A percentile compares a stretch with the other conserved stretches of the same genome.
phyloP scores from a whole-genome alignment of 2,797 vertebrate species.

The Setipinna tenuifilis region DNA sequence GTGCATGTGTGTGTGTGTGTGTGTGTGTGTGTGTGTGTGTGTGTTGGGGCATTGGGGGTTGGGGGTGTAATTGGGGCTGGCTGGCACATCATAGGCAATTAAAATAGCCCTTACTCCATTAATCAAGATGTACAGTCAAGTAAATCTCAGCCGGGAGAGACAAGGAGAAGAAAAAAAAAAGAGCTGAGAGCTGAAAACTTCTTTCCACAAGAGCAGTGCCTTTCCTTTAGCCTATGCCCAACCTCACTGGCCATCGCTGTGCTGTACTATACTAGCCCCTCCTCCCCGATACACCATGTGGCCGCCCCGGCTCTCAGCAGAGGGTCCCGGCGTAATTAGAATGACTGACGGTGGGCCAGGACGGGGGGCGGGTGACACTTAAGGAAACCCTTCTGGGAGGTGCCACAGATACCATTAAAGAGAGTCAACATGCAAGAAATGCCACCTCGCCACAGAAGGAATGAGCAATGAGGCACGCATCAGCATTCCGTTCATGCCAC shows the following conservation, averaged over 20 bases:
- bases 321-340: not conserved
- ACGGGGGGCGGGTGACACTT: not conserved
- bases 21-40: not conserved
- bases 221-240: not conserved
- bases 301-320: not conserved
- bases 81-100: slow-evolving; percentile 18
- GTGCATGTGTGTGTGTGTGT: not conserved
- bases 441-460: slow-evolving; percentile 23
- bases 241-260: too few relatives aligned
- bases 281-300: not conserved
- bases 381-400: slow-evolving; percentile 19
- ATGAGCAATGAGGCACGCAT: slow-evolving; percentile 22
- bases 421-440: slow-evolving; percentile 37
- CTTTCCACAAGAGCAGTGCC: not conserved
- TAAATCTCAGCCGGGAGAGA: not conserved
- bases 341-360: not conserved
- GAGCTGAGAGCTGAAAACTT: not conserved
- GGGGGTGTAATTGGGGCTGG: not conserved
- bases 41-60: not conserved
- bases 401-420: slow-evolving; percentile 28
- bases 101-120: slow-evolving; percentile 11
- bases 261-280: too few relatives aligned
- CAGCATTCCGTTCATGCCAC: not conserved
- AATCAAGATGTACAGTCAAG: not conserved
- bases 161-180: not conserved